Base-by-base conservation (phyloP, 1,140 invertebrate species). In the Cotesia chilonis region DNA sequence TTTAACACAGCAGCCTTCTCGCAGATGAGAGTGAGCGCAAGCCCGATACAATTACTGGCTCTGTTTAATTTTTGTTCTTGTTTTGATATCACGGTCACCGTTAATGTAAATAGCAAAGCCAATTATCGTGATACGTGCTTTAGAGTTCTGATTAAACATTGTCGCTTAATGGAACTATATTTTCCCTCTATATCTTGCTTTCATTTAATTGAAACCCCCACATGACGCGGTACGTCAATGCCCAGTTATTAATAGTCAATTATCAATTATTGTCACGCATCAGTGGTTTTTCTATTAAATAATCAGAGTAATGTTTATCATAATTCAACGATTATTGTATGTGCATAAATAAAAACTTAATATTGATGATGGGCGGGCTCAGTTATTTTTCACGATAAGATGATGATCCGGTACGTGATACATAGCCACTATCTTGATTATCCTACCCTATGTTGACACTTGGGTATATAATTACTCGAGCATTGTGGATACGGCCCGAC, bases 61-160 rank as follows among this genome's bases (percentile, higher is more conserved):
- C 54, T 59, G 68, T 36, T 64, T 65, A 52, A 73, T 73, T 66
- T 75, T 75, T 66, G 68, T 74, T 60, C 75, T 79, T 78, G 66
- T 76, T 78, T 79, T 6, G 6, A 77, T 73, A 66, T 57, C 63
- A 78, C 74, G 77, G 75, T 78, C 77, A 78, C 79, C 81, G 77
- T 77, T 76, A 59, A 67, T 38, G 61, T 61, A 73, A 72, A 71
- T 60, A 67, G 68, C 54, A 9, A 63, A 59, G 54, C 80, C 81
- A 82, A 82, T 82, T 82, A 82, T 76, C 72, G 68, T 60, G 57
- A 28, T 71, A 68, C 47, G 65, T 68, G 80, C 79, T 81, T 80
- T 81, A 79, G 80, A 82, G 81, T 82, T 82, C 78, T 82, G 81
- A 82, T 82, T 82, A 82, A 82, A 82, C 81, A 82, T 75, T 47